Percentiles rank a stretch among this genome's conserved stretches.
phyloP scores from a whole-genome alignment of 1,140 invertebrate species.

The Drosophila sproati region DNA sequence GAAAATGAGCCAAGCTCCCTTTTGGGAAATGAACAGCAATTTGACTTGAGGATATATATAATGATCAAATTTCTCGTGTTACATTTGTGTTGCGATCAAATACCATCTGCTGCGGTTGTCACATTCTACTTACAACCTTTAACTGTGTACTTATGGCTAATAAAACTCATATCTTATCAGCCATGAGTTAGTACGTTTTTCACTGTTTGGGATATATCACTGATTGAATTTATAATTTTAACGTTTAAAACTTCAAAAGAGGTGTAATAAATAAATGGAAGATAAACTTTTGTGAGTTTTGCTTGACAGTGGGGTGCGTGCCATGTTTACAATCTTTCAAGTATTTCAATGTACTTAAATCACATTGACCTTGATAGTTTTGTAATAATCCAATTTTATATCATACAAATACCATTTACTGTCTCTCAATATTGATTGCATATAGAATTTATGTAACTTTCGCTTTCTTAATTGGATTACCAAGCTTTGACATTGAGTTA shows the following conservation, averaged over 20 bases:
- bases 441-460: neutral
- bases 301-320: too few species aligned
- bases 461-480: neutral
- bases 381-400: too few species aligned
- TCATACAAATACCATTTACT: too few species aligned
- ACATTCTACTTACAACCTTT: neutral
- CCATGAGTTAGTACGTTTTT: neutral
- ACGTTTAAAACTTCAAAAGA: too few species aligned
- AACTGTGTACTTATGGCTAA: neutral
- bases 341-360: too few species aligned
- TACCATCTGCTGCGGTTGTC: neutral
- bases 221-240: neutral
- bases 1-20: conserved; percentile 22
- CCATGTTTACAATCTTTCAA: too few species aligned
- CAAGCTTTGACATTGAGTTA: neutral
- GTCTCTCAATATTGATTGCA: too few species aligned
- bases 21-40: conserved; percentile 17
- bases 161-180: conserved; percentile 18
- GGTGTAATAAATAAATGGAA: neutral
- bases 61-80: conserved; percentile 4
- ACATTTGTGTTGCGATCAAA: neutral
- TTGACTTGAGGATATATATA: conserved; percentile 16
- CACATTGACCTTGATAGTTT: too few species aligned
- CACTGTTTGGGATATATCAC: neutral
- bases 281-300: neutral